Conservation (phyloP, 1,140 invertebrate species). For the Lamellibrachia luymesi region DNA sequence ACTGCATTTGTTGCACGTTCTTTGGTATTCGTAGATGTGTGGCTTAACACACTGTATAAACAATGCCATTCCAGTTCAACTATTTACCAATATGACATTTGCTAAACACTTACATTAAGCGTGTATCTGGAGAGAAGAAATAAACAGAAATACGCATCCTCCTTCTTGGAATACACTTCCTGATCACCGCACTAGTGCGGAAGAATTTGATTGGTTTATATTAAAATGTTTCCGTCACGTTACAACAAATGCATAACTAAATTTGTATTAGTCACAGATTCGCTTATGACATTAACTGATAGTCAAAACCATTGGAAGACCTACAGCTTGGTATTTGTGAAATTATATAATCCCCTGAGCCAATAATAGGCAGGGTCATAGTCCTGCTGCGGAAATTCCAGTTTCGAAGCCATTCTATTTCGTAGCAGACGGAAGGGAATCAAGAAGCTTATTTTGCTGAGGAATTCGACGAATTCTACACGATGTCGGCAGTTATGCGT, state of each 20-base stretch:
- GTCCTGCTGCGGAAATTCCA: not conserved
- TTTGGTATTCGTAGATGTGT: not conserved
- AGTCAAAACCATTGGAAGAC: not conserved
- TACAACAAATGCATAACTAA: not conserved
- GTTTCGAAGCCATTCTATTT: not conserved
- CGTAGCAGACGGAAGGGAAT: not conserved
- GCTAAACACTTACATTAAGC: not conserved
- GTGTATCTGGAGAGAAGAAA: not conserved
- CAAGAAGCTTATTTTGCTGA: not conserved
- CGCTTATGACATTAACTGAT: not conserved
- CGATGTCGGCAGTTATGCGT: not conserved
- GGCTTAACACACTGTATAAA: not conserved
- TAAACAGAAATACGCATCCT: constrained; percentile 5
- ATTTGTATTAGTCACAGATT: not conserved
- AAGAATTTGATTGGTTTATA: not conserved
- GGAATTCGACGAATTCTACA: not conserved
- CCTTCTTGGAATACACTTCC: not conserved
- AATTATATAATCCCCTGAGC: not conserved
- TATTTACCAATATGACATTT: not conserved
- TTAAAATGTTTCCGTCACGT: not conserved
- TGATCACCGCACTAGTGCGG: not conserved
- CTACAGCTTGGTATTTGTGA: not conserved
- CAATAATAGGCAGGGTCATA: not conserved
- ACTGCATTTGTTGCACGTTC: not conserved
- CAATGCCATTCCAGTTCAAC: not conserved